Percentiles rank a stretch among this genome's conserved stretches.
phyloP scores from a whole-genome alignment of 1,140 invertebrate genomes.

The Apolygus lucorum region DNA sequence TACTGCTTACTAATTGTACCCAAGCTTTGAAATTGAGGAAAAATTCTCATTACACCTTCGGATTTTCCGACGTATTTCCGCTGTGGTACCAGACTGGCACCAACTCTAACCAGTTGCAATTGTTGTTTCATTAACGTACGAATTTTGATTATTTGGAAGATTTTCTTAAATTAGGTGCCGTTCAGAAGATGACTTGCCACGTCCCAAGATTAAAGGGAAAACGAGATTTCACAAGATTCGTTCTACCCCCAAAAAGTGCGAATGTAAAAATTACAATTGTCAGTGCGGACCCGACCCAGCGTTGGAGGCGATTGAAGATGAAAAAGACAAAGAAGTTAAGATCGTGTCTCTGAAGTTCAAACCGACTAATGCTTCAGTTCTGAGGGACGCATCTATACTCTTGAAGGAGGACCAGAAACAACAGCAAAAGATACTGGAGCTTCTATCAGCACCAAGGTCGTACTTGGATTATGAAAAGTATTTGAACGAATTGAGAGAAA shows the following conservation, averaged over 20 bases:
- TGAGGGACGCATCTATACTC: background rate
- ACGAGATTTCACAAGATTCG: background rate
- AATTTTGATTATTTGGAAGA: background rate
- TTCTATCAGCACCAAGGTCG: background rate
- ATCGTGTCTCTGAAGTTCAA: background rate
- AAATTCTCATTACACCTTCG: background rate
- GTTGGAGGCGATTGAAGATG: background rate
- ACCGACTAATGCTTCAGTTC: background rate
- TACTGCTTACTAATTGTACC: too few relatives aligned
- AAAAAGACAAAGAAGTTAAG: background rate
- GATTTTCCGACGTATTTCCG: too few relatives aligned
- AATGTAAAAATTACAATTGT: background rate
- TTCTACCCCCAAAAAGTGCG: background rate
- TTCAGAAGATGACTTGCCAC: background rate
- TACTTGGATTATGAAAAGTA: slow-evolving; percentile 4
- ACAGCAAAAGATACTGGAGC: background rate
- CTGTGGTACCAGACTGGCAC: too few relatives aligned
- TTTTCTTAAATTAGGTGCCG: background rate
- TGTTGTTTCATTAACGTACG: background rate
- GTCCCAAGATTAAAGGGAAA: background rate
- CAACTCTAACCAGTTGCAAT: background rate
- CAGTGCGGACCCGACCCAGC: background rate
- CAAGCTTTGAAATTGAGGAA: too few relatives aligned
- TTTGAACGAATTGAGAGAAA: background rate
- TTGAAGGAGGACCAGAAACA: background rate